phyloP scores from a whole-genome alignment of 2,888 invertebrate species.

The Acanthosepion pharaonis region DNA sequence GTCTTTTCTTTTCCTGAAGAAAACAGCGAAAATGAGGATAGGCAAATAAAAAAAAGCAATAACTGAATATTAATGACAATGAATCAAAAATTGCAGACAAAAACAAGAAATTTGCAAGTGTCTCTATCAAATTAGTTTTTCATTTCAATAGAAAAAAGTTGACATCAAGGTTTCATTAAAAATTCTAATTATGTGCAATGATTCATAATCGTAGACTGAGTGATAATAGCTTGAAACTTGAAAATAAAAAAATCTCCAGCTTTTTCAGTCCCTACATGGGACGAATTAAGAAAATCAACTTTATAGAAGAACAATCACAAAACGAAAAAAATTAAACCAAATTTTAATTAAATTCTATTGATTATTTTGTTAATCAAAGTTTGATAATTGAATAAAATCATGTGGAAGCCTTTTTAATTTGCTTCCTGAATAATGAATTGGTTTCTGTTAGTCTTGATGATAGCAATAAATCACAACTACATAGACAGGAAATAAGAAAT shows the following conservation, averaged over 20 bases:
- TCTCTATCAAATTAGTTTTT: background rate
- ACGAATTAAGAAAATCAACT: background rate
- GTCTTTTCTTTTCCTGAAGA: background rate
- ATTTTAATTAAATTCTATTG: background rate
- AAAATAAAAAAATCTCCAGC: background rate
- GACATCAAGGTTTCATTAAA: background rate
- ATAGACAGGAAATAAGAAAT: too few species aligned
- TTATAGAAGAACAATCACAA: background rate
- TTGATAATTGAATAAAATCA: background rate
- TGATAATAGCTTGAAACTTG: background rate
- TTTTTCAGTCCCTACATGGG: background rate
- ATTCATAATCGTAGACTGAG: background rate
- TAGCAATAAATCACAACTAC: too few species aligned
- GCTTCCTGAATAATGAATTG: conserved; percentile 17
- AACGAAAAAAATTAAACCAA: background rate
- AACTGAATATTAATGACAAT: background rate
- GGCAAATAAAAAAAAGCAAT: background rate
- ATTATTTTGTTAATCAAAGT: background rate
- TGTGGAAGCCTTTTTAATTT: background rate
- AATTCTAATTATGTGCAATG: background rate
- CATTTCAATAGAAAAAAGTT: background rate
- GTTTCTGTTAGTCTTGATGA: background rate
- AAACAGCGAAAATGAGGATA: background rate
- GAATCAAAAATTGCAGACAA: background rate
- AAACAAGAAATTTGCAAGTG: background rate